These are phyloP conservation scores for Galerucella nymphaeae DNA, from an alignment of 2,888 invertebrate species.

Conservation along the genomic window DNA sequence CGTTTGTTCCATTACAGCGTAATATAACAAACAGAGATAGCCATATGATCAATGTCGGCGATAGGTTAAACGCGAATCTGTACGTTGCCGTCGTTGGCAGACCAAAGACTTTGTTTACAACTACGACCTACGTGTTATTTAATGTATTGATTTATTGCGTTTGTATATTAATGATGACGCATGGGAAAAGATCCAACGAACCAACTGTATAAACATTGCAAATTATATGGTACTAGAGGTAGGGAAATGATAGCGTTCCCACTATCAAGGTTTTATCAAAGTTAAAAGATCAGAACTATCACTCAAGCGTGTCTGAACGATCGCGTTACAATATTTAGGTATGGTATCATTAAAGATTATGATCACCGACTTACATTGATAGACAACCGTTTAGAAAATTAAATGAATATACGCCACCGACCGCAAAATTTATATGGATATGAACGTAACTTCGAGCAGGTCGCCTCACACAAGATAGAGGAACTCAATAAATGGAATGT, in stretches of 20 bases:
- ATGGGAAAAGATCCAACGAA: too few species aligned
- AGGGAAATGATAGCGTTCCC: neutral
- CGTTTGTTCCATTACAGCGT: too few species aligned
- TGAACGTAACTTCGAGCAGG: neutral
- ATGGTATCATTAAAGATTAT: slow-evolving; percentile 59
- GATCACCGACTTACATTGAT: slow-evolving; percentile 59
- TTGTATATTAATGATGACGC: too few species aligned
- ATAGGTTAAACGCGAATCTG: too few species aligned
- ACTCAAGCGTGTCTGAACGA: slow-evolving; percentile 54
- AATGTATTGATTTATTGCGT: too few species aligned
- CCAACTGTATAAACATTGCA: slow-evolving; percentile 7
- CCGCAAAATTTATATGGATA: slow-evolving; percentile 31
- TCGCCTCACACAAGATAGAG: neutral
- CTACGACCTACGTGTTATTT: too few species aligned
- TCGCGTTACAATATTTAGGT: slow-evolving; percentile 63
- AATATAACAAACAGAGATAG: too few species aligned
- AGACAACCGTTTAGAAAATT: slow-evolving; percentile 59
- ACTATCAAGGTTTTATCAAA: neutral
- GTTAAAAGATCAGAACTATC: slow-evolving; percentile 46
- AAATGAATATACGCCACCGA: slow-evolving; percentile 50
- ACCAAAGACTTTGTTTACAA: too few species aligned
- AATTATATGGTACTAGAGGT: neutral
- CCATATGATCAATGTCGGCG: too few species aligned
- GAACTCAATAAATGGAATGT: too few species aligned
- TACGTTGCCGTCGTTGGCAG: too few species aligned